Evolutionary conservation across 2,113 vertebrate species (phyloP), one percentile per base, ranked within the genome.

Genomic region (Pampusana beccarii): DNA sequence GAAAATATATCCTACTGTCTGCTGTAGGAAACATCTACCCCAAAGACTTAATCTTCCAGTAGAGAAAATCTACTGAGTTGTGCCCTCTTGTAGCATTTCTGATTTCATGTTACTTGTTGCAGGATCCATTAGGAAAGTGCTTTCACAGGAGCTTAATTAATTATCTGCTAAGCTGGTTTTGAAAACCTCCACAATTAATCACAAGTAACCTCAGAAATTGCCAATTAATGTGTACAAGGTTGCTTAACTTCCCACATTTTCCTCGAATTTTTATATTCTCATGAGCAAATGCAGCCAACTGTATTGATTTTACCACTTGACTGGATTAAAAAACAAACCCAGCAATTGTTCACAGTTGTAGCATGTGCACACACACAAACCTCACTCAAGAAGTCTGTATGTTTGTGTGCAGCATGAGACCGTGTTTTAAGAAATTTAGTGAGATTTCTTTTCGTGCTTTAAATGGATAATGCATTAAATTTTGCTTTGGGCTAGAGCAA

Each of bases 81-180:
- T 70, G 58, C 70, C 46, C 51, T 60, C 0, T 34, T 73, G n/a
- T 80, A 33, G 31, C 34, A 31, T 51, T 50, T 86, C 13, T 90
- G 5, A 83, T 86, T 91, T 88, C 54, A 16, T 70, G 23, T 54
- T 80, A 54, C 50, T 54, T 62, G 23, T 56, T 88, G 72, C 25
- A 80, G 56, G 20, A 78, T 94, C 75, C 93, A 56, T 86, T 91
- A 92, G 77, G 19, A 80, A 86, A 91, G 75, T 80, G 75, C 64
- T 90, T 95, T 94, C 6, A 2, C 51, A 92, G 86, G 29, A 80
- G 42, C 72, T 90, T 92, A 86, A 92, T 92, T 94, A 96, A 93
- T 91, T 88, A 42, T 70, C 67, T 92, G 72, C 75, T 95, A 60
- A 95, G 48, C 62, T 88, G 80, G 83, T 92, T 92, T 88, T 86